Percentiles rank a stretch among this genome's conserved stretches.
phyloP scores from a whole-genome alignment of 2,888 invertebrate species.

The Drosophila barbarae region DNA sequence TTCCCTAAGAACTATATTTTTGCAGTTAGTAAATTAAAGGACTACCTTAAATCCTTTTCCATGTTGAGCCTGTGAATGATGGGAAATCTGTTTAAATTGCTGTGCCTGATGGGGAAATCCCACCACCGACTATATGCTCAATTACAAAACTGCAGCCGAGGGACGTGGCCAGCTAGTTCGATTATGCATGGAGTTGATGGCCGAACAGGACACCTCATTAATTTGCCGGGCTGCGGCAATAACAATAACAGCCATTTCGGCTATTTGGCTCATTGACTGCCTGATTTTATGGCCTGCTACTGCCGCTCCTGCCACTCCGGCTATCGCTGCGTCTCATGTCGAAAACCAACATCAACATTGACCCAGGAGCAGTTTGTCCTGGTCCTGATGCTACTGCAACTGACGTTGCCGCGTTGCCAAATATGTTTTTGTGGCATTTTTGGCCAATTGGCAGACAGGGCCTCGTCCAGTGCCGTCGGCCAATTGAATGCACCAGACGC shows the following conservation, averaged over 20 bases:
- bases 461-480: conserved; percentile 45
- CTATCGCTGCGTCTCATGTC: conserved; percentile 41
- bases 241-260: conserved; percentile 68
- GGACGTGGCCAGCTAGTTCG: conserved; percentile 19
- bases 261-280: conserved; percentile 68
- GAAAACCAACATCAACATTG: conserved; percentile 62
- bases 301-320: conserved; percentile 19
- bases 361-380: conserved; percentile 56
- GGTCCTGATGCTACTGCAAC: conserved; percentile 22
- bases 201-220: conserved; percentile 67
- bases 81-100: conserved; percentile 15
- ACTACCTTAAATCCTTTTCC: conserved; percentile 2
- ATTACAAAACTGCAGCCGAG: conserved; percentile 47
- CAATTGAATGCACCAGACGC: conserved; percentile 60
- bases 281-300: conserved; percentile 61
- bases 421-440: conserved; percentile 71
- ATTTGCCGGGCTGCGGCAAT: conserved; percentile 63
- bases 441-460: conserved; percentile 59
- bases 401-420: conserved; percentile 53
- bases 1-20: background rate
- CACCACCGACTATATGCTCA: conserved; percentile 40
- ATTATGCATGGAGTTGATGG: conserved; percentile 54
- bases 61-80: conserved; percentile 3
- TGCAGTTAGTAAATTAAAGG: background rate
- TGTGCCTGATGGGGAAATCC: conserved; percentile 3